A percentile compares a stretch with the other conserved stretches of the same genome.
phyloP scores from a whole-genome alignment of 2,797 vertebrate genomes.

The Hydrophis major region DNA sequence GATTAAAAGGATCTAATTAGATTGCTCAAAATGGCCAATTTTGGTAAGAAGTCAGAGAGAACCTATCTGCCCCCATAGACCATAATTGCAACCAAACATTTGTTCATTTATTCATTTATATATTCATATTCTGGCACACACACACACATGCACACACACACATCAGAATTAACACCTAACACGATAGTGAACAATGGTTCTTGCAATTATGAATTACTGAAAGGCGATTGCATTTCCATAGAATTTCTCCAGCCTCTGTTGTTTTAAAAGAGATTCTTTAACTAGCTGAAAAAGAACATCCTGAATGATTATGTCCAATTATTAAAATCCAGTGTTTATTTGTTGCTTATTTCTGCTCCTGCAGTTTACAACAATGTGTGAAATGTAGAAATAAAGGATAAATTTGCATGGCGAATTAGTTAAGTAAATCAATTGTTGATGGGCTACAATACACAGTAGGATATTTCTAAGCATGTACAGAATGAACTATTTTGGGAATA shows the following conservation, averaged over 20 bases:
- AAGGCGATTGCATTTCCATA: background rate
- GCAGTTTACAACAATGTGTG: background rate
- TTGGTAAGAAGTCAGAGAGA: background rate
- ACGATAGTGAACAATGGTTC: background rate
- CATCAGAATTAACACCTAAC: background rate
- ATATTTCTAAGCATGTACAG: background rate
- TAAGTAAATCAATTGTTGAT: background rate
- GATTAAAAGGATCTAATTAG: background rate
- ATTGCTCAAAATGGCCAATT: background rate
- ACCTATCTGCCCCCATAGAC: background rate
- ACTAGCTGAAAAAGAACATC: background rate
- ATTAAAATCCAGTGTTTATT: background rate
- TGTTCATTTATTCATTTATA: background rate
- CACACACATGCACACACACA: background rate
- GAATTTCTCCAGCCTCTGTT: background rate
- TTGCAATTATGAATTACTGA: background rate
- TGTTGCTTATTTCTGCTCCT: background rate
- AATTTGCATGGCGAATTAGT: background rate
- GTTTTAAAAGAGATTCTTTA: background rate
- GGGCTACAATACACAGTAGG: background rate
- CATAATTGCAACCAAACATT: background rate
- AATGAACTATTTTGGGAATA: background rate
- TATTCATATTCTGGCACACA: background rate
- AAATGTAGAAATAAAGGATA: background rate
- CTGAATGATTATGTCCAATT: background rate